Base-by-base conservation (phyloP, 1,140 invertebrate genomes). In the Halotydeus destructor region DNA sequence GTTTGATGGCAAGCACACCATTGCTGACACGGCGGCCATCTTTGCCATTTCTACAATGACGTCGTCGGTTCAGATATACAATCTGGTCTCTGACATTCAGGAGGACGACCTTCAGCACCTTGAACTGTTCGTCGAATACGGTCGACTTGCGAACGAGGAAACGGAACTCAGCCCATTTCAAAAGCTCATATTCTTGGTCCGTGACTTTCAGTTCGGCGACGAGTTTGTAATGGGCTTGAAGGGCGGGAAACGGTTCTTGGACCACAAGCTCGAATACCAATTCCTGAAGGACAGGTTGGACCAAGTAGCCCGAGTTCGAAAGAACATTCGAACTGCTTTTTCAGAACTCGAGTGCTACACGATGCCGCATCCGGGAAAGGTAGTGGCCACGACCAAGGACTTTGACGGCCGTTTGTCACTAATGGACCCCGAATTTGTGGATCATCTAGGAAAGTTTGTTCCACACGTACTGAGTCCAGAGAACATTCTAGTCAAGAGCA, bases 191-290 rank as follows among this genome's bases (percentile, higher is more conserved):
- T 98, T 99, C 62, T 69, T 99, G 5, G 79, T 99, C 1, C 66
- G 93, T 41, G 93, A 98, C 63, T 99, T 93, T 93, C 84, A 84
- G 60, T 97, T 84, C 60, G 89, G 91, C 0, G 98, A 98, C 60
- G 91, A 99, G 60, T 79, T 82, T 8, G 63, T 74, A 6, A 99
- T 93, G 62, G 94, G 94, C 0, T 68, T 74, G 0, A 63, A 76
- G 1, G 94, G 94, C 12, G 94, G 94, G 1, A 66, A 75, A 47
- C 67, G 73, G 52, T 78, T 98, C 27, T 62, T 99, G 5, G 73
- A 86, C 49, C 35, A 71, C 76, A 53, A 68, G 89, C 49, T 64
- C 97, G 11, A 70, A 84, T 65, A 77, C 84, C 50, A 50, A 51
- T n/a, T n/a, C n/a, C n/a, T n/a, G n/a, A 78, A 85, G 35, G 77